Evolutionary conservation across 2,888 invertebrate species (phyloP), one percentile per base, ranked within the genome.

Genomic region (Pseudoips prasinana): DNA sequence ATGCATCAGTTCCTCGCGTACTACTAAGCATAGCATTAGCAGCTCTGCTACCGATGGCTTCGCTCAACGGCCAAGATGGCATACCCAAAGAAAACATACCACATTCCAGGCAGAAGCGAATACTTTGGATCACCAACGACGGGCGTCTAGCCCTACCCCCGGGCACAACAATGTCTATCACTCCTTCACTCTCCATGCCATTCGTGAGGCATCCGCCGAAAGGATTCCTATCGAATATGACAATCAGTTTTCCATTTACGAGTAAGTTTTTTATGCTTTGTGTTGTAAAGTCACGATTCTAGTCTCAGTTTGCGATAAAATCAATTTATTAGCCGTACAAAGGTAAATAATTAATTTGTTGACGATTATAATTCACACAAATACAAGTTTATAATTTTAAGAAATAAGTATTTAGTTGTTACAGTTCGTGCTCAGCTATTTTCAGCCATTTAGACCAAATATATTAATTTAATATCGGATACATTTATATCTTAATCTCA

Each of bases 71-170:
- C 39, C 65, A 72, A 29, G 78, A 77, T 20, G 65, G 66, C 10
- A 41, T 73, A 24, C 69, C 80, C 20, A 85, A 86, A 50, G 82
- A 89, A 45, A 71, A 87, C 44, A 68, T 83, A 49, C 89, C 91
- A 20, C 94, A 95, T 78, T 94, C 94, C 22, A 89, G 96, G 42
- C 94, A 94, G 72, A 96, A 96, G 73, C 91, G 96, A 64, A 90
- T 96, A 56, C 87, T 96, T 24, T 95, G 95, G 96, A 92, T 96
- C 46, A 96, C 96, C 6, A 94, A 94, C 48, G 96, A 96, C 71
- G 95, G 96, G 1, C 89, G 96, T 3, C 78, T 96, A 59, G 96
- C 96, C 0, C 70, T 96, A 50, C 96, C 96, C 1, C 96, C 96
- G 0, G 95, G 95, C 24, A 95, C 96, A 0, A 90, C 93, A 1